These are phyloP conservation scores for Temnothorax ravouxi DNA, from an alignment of 2,888 invertebrate species.

Conservation along the genomic window DNA sequence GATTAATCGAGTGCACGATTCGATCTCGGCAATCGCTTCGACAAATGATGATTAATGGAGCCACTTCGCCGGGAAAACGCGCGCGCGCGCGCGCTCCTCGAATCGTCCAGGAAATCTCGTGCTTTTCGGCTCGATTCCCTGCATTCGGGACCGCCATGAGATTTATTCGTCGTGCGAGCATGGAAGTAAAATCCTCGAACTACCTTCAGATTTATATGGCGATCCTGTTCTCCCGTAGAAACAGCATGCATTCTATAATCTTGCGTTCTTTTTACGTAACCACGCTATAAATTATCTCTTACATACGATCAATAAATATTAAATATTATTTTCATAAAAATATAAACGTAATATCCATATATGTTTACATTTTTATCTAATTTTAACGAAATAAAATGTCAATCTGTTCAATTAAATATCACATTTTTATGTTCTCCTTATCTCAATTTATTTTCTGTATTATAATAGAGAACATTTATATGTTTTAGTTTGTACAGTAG, in stretches of 20 bases:
- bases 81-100: constrained; percentile 54
- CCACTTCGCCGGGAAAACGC: constrained; percentile 60
- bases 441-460: neutral
- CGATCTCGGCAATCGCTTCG: constrained; percentile 70
- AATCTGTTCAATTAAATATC: neutral
- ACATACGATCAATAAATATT: constrained; percentile 25
- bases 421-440: neutral
- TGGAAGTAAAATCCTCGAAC: constrained; percentile 50
- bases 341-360: neutral
- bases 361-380: neutral
- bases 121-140: constrained; percentile 55
- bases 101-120: constrained; percentile 67
- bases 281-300: constrained; percentile 6
- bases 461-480: neutral
- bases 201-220: constrained; percentile 51
- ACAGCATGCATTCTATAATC: constrained; percentile 24
- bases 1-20: constrained; percentile 76
- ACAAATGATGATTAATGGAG: constrained; percentile 80
- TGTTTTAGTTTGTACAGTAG: neutral
- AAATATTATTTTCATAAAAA: constrained; percentile 18
- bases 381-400: neutral
- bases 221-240: constrained; percentile 46
- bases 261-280: constrained; percentile 17
- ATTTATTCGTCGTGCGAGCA: constrained; percentile 56
- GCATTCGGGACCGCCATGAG: constrained; percentile 46